Evolutionary conservation across 2,797 vertebrate species (phyloP), one percentile per base, ranked within the genome.

Genomic region (Enoplosus armatus): DNA sequence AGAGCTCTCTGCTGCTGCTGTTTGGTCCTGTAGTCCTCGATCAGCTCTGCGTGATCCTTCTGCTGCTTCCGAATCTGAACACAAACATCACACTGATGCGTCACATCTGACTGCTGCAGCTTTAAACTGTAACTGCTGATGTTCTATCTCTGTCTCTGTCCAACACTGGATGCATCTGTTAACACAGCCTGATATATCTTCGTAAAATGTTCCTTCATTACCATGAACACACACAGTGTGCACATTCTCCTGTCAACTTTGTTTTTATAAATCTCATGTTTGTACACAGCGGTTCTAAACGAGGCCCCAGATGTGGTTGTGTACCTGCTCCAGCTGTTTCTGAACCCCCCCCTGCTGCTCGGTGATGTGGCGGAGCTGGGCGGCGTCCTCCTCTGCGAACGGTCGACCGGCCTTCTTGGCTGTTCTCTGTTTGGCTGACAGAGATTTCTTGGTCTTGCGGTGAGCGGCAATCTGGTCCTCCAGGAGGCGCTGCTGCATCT

Each of bases 401-500:
- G 95, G 95, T 0, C 98, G 96, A 0, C 98, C 98, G 0, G 97
- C 96, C 90, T 97, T 99, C 92, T 97, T 99, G 69, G 98, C 98
- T 0, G 98, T 98, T 0, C 98, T 96, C 86, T 99, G 98, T 26
- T 99, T 99, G 72, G 98, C 98, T 1, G 98, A 98, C n/a, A 99
- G 96, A 0, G 98, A 97, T 83, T 99, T 99, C 89, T 98, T 99
- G 29, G 97, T 97, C 90, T 99, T 99, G 51, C 98, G 96, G 87
- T 99, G 97, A 0, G 95, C 93, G 5, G 96, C 94, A 10, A 99
- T 98, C 90, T 99, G 97, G 2, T 99, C 98, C 89, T 99, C 98
- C 33, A 99, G 95, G 87, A 97, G 98, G 77, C 97, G 97, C 92
- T 99, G 98, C 33, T 99, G 98, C 96, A 99, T 99, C 86, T 98